These are phyloP conservation scores for Leptinotarsa tumamoca DNA, from an alignment of 2,888 invertebrate species.

Conservation along the genomic window DNA sequence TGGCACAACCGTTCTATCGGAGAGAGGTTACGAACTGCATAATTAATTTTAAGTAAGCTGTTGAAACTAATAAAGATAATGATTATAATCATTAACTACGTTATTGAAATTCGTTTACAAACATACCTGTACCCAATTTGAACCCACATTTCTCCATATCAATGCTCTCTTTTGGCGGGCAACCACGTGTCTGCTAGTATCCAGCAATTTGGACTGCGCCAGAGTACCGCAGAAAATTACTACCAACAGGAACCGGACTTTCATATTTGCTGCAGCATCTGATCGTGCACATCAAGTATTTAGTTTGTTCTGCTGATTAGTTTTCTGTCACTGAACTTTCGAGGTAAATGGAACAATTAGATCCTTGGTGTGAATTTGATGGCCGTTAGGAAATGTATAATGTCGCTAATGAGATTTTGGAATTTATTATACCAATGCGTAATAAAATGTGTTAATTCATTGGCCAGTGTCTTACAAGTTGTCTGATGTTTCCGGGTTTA, in stretches of 20 bases:
- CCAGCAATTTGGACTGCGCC: constrained; percentile 41
- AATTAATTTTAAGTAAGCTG: too few species aligned
- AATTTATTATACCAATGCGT: background rate
- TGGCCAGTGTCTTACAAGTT: too few species aligned
- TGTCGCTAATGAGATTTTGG: background rate
- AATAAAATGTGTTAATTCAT: too few species aligned
- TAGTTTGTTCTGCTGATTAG: constrained; percentile 9
- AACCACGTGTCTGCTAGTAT: constrained; percentile 53
- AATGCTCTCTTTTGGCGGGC: constrained; percentile 70
- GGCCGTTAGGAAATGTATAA: constrained; percentile 1
- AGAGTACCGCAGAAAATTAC: background rate
- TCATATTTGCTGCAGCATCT: constrained; percentile 8
- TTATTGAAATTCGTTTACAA: constrained; percentile 11
- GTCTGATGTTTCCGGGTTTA: too few species aligned
- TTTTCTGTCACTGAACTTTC: background rate
- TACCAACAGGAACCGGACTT: background rate
- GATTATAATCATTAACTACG: too few species aligned
- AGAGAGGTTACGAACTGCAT: too few species aligned
- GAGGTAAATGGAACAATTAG: background rate
- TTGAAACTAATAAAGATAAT: too few species aligned
- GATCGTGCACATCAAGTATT: background rate
- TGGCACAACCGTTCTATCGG: too few species aligned
- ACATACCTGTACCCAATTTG: constrained; percentile 73
- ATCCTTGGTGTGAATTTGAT: background rate
- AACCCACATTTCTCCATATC: constrained; percentile 72